Percentiles rank a stretch among this genome's conserved stretches.
These are phyloP conservation scores for Trematomus bernacchii DNA, from an alignment of 2,797 vertebrate genomes.

Conservation along the genomic window DNA sequence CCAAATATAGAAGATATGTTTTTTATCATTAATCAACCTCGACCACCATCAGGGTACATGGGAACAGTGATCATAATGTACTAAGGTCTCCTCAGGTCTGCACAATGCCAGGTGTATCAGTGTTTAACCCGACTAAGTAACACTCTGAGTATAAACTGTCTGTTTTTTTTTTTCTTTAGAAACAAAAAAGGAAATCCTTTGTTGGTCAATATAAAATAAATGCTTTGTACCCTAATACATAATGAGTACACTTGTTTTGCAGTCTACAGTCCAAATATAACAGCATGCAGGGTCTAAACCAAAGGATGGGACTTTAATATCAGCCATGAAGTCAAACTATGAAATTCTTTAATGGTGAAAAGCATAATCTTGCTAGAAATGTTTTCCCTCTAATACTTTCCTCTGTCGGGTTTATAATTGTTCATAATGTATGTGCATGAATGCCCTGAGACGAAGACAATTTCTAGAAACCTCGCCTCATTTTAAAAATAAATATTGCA, in stretches of 20 bases:
- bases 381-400: constrained; percentile 2
- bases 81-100: background rate
- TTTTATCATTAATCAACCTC: background rate
- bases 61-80: background rate
- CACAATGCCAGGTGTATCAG: constrained; percentile 3
- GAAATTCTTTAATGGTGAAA: background rate
- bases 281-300: background rate
- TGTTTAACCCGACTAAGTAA: constrained; percentile 25
- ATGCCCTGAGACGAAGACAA: constrained; percentile 2
- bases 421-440: constrained; percentile 14
- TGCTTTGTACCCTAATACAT: background rate
- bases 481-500: constrained; percentile 59
- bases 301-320: background rate
- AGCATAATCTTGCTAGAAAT: constrained; percentile 6
- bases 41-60: background rate
- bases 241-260: background rate
- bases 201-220: constrained; percentile 31
- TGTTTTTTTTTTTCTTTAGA: constrained; percentile 1
- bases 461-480: constrained; percentile 19
- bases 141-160: background rate
- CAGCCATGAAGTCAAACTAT: background rate
- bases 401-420: background rate
- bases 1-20: background rate
- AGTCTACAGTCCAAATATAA: background rate
- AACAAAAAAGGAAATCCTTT: constrained; percentile 15